Evolutionary conservation across 2,113 vertebrate species (phyloP).

Genomic region (Myrmecobius fasciatus): DNA sequence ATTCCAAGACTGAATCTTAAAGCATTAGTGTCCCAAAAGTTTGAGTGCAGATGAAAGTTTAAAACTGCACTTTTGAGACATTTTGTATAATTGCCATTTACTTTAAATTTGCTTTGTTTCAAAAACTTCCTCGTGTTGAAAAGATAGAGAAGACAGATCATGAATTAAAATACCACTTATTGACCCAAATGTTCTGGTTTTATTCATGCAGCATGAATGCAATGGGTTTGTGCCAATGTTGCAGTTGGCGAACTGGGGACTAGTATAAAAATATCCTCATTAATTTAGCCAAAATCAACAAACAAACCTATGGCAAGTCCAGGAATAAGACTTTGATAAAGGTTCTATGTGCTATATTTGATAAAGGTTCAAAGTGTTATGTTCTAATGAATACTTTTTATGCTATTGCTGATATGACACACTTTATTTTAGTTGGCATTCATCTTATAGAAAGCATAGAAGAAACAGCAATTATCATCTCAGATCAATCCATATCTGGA

Average conservation of each 20-base stretch:
- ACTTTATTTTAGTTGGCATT: neutral
- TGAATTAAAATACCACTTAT: conserved; percentile 50
- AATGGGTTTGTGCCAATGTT: neutral
- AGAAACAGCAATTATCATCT: conserved; percentile 5
- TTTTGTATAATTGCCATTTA: conserved; percentile 57
- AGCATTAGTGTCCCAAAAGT: neutral
- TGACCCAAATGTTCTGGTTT: conserved; percentile 42
- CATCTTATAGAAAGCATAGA: neutral
- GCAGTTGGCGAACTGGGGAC: neutral
- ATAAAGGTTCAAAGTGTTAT: neutral
- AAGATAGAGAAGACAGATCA: conserved; percentile 32
- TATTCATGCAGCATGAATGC: neutral
- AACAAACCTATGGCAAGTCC: conserved; percentile 19
- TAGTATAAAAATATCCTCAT: neutral
- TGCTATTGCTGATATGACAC: neutral
- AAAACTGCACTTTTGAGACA: neutral
- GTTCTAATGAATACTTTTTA: neutral
- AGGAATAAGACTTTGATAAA: conserved; percentile 11
- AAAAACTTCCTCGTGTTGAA: conserved; percentile 38
- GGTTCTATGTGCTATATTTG: neutral
- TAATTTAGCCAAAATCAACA: neutral
- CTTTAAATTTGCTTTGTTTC: conserved; percentile 33
- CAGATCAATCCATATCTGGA: conserved; percentile 7
- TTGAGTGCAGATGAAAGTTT: neutral
- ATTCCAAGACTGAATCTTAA: neutral